Conservation (phyloP, 92 coral and sea anemone species). For the Palythoa grandis region DNA sequence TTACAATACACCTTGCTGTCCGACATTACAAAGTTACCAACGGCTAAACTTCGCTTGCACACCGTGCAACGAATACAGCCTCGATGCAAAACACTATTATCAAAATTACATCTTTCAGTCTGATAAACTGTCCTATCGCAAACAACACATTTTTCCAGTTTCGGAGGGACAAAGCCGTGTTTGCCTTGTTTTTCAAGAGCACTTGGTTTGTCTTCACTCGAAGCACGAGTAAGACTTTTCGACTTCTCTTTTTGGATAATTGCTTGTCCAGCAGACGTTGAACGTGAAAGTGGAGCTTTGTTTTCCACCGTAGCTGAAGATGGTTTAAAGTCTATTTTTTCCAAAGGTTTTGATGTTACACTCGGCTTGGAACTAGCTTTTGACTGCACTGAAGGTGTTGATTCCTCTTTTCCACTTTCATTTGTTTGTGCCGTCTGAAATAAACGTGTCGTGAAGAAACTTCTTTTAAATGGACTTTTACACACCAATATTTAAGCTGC, state of each 20-base stretch:
- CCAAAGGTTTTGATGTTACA: constrained; percentile 2
- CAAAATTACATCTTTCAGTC: constrained; percentile 95
- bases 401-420: neutral
- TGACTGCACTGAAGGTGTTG: neutral
- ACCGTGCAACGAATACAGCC: constrained; percentile 91
- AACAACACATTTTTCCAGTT: constrained; percentile 84
- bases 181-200: constrained; percentile 29
- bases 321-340: neutral
- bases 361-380: constrained; percentile 24
- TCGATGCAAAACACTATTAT: constrained; percentile 84
- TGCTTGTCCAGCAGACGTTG: constrained; percentile 33
- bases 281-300: constrained; percentile 3
- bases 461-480: too few species aligned
- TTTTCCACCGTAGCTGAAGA: neutral
- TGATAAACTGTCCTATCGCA: constrained; percentile 93
- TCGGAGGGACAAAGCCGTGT: constrained; percentile 49
- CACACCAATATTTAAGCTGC: too few species aligned
- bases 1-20: constrained; percentile 96
- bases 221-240: constrained; percentile 17
- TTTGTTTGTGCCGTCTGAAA: neutral
- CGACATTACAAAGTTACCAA: constrained; percentile 96
- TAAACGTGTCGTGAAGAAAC: neutral
- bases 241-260: constrained; percentile 11
- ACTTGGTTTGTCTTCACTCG: constrained; percentile 37
- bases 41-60: constrained; percentile 90